A percentile compares a stretch with the other conserved stretches of the same genome.
Evolutionary conservation across 2,888 invertebrate species (phyloP).

Genomic region (Eupithecia subumbrata): DNA sequence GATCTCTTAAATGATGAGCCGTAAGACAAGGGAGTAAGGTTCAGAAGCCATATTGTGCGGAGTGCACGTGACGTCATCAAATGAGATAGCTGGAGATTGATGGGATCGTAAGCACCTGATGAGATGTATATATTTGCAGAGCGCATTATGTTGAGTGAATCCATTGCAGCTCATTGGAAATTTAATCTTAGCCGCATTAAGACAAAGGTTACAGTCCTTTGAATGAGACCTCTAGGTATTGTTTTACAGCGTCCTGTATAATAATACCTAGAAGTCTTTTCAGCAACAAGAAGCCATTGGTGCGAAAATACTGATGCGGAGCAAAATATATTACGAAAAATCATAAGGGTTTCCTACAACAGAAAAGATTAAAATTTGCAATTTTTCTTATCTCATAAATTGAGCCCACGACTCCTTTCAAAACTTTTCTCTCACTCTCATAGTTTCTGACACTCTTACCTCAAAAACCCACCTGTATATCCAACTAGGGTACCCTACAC

Average conservation of each 20-base stretch:
- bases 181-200: background rate
- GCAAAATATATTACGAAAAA: no score
- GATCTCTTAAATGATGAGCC: constrained; percentile 8
- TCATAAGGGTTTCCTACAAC: no score
- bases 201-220: background rate
- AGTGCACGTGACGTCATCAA: constrained; percentile 26
- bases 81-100: constrained; percentile 28
- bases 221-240: background rate
- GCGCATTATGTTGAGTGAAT: constrained; percentile 9
- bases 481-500: no score
- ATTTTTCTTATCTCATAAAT: background rate
- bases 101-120: constrained; percentile 17
- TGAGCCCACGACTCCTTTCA: no score
- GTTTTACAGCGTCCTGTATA: no score
- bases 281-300: background rate
- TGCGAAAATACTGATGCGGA: no score
- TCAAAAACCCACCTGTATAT: no score
- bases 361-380: no score
- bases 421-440: no score
- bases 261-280: background rate
- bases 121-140: constrained; percentile 20
- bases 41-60: constrained; percentile 9
- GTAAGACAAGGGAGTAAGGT: constrained; percentile 17
- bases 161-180: background rate
- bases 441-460: no score